Conservation (phyloP, 1,140 invertebrate species). For the Holcopasites calliopsidis region DNA sequence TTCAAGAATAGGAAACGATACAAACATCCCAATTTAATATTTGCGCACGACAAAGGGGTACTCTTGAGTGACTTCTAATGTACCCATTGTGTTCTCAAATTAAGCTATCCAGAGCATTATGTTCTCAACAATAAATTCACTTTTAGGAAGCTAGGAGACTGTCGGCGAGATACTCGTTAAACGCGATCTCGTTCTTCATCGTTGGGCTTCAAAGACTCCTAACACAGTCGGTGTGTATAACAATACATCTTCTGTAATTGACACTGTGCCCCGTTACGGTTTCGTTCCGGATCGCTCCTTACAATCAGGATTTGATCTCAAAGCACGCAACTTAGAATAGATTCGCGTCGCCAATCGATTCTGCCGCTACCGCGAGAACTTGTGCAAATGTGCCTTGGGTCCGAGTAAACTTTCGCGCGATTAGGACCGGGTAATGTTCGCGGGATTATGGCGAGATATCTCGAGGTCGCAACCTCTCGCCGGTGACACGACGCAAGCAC, state of each 20-base stretch:
- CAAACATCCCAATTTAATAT: neutral
- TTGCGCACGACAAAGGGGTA: neutral
- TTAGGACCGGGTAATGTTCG: slow-evolving; percentile 61
- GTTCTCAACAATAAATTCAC: neutral
- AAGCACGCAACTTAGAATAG: slow-evolving; percentile 75
- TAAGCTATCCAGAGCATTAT: too few relatives aligned
- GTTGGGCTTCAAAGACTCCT: slow-evolving; percentile 15
- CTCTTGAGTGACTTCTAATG: slow-evolving; percentile 1
- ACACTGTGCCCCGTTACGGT: slow-evolving; percentile 72
- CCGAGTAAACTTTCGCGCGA: slow-evolving; percentile 61
- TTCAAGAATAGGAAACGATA: neutral
- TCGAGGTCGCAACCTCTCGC: slow-evolving; percentile 25
- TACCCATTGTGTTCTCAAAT: neutral
- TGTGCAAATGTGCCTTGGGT: slow-evolving; percentile 60
- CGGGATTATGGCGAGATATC: slow-evolving; percentile 55
- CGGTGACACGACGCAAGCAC: slow-evolving; percentile 18
- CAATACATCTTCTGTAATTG: slow-evolving; percentile 62
- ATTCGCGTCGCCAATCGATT: slow-evolving; percentile 71
- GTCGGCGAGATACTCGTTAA: slow-evolving; percentile 2
- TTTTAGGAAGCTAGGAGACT: neutral
- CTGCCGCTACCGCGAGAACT: slow-evolving; percentile 70
- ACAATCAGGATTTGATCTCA: slow-evolving; percentile 75
- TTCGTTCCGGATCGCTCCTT: slow-evolving; percentile 68
- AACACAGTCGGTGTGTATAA: slow-evolving; percentile 67
- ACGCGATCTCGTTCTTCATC: too few relatives aligned